phyloP scores from a whole-genome alignment of 2,888 invertebrate genomes.

The Gymnoscelis rufifasciata region DNA sequence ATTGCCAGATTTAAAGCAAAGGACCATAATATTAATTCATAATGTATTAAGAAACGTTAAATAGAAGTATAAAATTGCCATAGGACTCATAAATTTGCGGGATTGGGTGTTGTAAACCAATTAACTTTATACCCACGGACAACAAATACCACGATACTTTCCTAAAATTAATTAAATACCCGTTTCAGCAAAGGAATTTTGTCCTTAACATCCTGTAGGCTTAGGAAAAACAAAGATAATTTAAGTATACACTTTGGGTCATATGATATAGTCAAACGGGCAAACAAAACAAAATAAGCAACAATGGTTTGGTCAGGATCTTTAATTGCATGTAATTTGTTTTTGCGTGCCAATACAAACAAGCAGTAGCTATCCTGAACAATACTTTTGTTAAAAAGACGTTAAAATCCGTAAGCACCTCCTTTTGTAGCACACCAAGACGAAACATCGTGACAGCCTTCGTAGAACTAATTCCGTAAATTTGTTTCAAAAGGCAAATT shows the following conservation, averaged over 20 bases:
- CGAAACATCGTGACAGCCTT: conserved; percentile 46
- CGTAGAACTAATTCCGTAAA: conserved; percentile 5
- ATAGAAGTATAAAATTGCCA: too few relatives aligned
- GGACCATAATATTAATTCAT: too few relatives aligned
- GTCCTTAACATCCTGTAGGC: too few relatives aligned
- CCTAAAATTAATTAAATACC: too few relatives aligned
- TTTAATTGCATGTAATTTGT: not conserved
- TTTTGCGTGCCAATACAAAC: conserved; percentile 3
- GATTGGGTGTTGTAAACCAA: too few relatives aligned
- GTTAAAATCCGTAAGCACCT: conserved; percentile 37
- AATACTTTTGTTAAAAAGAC: not conserved
- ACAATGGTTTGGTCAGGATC: conserved; percentile 1
- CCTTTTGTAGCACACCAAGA: conserved; percentile 50
- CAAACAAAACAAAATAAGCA: conserved; percentile 14
- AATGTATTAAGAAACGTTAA: too few relatives aligned
- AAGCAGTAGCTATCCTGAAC: conserved; percentile 1
- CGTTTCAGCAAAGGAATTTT: too few relatives aligned
- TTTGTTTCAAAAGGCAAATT: conserved; percentile 21
- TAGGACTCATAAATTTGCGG: too few relatives aligned
- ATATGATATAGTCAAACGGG: not conserved
- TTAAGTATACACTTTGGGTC: not conserved
- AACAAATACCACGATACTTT: too few relatives aligned
- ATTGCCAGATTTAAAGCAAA: too few relatives aligned
- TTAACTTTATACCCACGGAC: too few relatives aligned
- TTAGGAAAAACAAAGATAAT: too few relatives aligned